Evolutionary conservation across 2,113 vertebrate species (phyloP), one percentile per base, ranked within the genome.

Genomic region (Chiloscyllium plagiosum): DNA sequence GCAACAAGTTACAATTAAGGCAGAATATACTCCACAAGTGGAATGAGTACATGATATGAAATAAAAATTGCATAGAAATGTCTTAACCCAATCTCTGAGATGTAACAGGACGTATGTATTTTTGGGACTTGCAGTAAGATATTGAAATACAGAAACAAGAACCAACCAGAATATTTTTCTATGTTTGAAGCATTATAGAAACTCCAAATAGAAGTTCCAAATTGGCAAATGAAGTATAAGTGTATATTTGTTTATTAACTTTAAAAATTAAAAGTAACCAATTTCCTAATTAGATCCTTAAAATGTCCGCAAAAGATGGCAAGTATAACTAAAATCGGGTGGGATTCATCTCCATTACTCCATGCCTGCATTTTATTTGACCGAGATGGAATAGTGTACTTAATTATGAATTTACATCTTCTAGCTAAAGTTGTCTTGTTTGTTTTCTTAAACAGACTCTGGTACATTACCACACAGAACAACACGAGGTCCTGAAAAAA

Each of bases 381-480:
- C 37, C 37, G 4, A 42, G n/a, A 6, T 17, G 42, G 19, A 83
- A 83, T 37, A 4, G 42, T 83, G 17, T 90, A 61, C 87, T 90
- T 24, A 26, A 33, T 52, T 90, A 7, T 61, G 50, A 90, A 26
- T 19, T 24, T 61, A 61, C 13, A 61, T 61, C 50, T 90, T 90
- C 29, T 90, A 52, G 56, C 87, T 26, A 33, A 33, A n/a, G 22
- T 12, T 17, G 26, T 56, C 10, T 61, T 90, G 29, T 13, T 89
- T 90, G 87, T 52, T 90, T 90, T 15, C 87, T 29, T 90, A 90
- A 56, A 90, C 13, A 61, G 87, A 33, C 87, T 90, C 87, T 26
- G 17, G 13, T 56, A 4, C 13, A 33, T 33, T 26, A 52, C 52
- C 47, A 56, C 29, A 24, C 8, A 7, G 22, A 47, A 52, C 52